Base-by-base conservation (phyloP, 2,113 vertebrate genomes). In the Chaetura pelagica region DNA sequence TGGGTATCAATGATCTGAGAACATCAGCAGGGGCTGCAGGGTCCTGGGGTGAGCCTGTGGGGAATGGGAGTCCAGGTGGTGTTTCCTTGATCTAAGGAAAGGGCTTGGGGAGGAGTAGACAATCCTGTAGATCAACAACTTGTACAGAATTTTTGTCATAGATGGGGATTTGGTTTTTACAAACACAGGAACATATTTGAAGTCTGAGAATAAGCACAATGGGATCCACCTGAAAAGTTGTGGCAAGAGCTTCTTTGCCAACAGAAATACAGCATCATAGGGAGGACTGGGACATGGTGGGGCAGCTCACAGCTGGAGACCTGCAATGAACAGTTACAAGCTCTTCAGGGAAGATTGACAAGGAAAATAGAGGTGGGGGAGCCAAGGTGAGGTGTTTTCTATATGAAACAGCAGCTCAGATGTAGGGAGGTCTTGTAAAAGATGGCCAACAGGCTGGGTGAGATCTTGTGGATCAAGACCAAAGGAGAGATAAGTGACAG, bases 21-120 rank as follows among this genome's bases (percentile, higher is more conserved):
- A 49, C 0, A 4, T 42, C 3, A 2, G 32, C 15, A 79, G 5
- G 23, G n/a, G 14, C 48, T 75, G 13, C 35, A 62, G 14, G 3
- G 20, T 17, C 17, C 22, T 51, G 44, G 10, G 9, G 7, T 49
- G 6, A 68, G 10, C 10, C 49, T 42, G 32, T 22, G 26, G 29
- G 22, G 38, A 72, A 13, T 34, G 51, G 46, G 15, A 84, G 6
- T 2, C 10, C n/a, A 44, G 18, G 3, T 54, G 9, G 17, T 6
- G 1, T 59, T 80, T 58, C 3, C n/a, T 48, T 54, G n/a, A 57
- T 29, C 12, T n/a, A 57, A 61, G 21, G 12, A 19, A 61, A 73
- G 44, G 3, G 3, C 35, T 51, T 55, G 14, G 38, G 24, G 24
- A 35, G 4, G 1, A 2, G 4, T 29, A 64, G 2, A 1, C 12